Evolutionary conservation across 2,888 invertebrate genomes (phyloP).

Genomic region (Therioaphis trifolii): DNA sequence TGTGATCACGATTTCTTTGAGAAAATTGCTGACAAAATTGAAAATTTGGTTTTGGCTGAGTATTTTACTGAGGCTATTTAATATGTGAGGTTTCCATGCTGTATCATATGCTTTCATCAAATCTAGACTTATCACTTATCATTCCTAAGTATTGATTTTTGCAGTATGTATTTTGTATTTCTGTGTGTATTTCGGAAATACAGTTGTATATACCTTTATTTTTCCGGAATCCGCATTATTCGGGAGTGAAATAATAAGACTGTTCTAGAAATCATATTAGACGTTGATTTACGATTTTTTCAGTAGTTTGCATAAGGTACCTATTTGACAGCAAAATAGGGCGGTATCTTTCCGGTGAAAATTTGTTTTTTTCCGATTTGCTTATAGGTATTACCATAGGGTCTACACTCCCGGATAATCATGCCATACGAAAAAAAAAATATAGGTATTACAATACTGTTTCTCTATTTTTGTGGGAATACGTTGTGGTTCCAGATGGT

Average conservation of each 20-base stretch:
- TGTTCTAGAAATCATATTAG: background rate
- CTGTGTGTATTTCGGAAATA: background rate
- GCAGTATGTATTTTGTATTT: background rate
- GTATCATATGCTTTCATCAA: background rate
- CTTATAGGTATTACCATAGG: no score
- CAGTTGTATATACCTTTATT: background rate
- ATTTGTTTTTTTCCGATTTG: conserved; percentile 13
- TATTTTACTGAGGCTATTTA: background rate
- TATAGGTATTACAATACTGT: conserved; percentile 12
- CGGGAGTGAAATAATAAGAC: background rate
- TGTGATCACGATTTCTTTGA: no score
- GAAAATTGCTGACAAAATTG: no score
- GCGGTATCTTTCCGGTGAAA: background rate
- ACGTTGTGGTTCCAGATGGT: background rate
- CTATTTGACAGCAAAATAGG: background rate
- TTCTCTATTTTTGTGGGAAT: background rate
- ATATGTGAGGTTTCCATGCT: background rate
- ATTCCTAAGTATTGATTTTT: conserved; percentile 9
- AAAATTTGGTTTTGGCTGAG: background rate
- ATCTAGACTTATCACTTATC: background rate
- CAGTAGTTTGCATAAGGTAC: background rate
- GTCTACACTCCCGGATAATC: no score
- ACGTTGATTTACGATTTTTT: conserved; percentile 3
- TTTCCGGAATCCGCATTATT: background rate
- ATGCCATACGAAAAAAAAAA: no score